phyloP scores from a whole-genome alignment of 2,888 invertebrate genomes.

The Xestia xanthographa region DNA sequence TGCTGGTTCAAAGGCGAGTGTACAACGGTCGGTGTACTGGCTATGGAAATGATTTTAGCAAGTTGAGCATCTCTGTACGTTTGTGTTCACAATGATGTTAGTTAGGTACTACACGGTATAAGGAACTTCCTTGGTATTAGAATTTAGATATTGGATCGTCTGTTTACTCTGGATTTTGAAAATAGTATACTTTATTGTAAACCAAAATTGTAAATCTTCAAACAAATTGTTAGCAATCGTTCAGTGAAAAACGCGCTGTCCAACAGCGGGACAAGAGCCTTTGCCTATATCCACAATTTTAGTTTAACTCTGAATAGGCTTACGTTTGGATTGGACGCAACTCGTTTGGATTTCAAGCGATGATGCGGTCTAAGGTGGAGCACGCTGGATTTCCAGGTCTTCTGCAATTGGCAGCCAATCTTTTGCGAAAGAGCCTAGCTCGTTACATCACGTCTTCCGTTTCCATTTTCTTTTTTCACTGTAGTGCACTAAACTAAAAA shows the following conservation, averaged over 20 bases:
- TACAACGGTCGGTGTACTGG: conserved; percentile 78
- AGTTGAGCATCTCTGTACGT: conserved; percentile 68
- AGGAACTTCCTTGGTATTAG: not conserved
- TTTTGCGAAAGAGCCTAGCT: not conserved
- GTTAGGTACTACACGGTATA: conserved; percentile 45
- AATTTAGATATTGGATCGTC: not conserved
- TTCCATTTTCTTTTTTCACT: not conserved
- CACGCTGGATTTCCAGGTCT: not conserved
- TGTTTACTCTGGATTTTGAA: not conserved
- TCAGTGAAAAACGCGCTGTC: not conserved
- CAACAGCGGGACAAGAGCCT: too few species aligned
- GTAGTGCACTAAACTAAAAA: not conserved
- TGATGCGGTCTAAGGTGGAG: not conserved
- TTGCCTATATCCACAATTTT: too few species aligned
- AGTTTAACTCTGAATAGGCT: too few species aligned
- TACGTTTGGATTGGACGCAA: too few species aligned
- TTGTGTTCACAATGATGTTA: conserved; percentile 67
- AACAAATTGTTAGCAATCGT: not conserved
- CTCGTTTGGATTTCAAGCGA: not conserved
- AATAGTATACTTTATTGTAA: not conserved
- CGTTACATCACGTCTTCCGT: not conserved
- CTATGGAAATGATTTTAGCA: conserved; percentile 82
- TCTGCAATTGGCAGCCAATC: not conserved
- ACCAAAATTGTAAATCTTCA: not conserved
- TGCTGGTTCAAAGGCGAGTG: conserved; percentile 86